Percentiles rank a stretch among this genome's conserved stretches.
phyloP scores from a whole-genome alignment of 2,797 vertebrate genomes.

The Mus spretus region DNA sequence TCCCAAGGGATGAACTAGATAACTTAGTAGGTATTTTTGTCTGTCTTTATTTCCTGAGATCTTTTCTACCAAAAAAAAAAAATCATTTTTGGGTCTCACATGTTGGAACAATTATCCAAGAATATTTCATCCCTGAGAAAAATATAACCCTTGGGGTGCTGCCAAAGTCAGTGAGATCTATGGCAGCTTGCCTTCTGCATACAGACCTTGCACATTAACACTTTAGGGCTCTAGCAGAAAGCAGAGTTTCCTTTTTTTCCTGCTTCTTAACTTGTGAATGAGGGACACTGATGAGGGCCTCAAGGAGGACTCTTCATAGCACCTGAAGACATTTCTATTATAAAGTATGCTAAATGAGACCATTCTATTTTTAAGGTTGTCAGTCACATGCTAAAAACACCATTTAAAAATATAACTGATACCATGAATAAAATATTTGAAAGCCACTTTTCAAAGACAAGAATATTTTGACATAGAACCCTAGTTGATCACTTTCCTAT shows the following conservation, averaged over 20 bases:
- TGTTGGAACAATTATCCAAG: constrained; percentile 79
- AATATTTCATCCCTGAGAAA: constrained; percentile 82
- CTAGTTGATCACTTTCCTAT: neutral
- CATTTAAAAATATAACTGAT: constrained; percentile 57
- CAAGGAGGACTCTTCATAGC: neutral
- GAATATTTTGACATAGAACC: constrained; percentile 58
- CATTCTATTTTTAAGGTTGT: constrained; percentile 67
- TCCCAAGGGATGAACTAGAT: constrained; percentile 75
- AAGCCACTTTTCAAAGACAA: constrained; percentile 58
- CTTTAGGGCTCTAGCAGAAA: constrained; percentile 77
- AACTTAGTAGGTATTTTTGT: constrained; percentile 77
- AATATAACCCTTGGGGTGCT: constrained; percentile 76
- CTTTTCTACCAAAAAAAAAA: constrained; percentile 51
- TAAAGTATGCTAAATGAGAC: constrained; percentile 50
- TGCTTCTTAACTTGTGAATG: constrained; percentile 67
- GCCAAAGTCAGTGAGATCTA: constrained; percentile 83
- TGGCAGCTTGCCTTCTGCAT: constrained; percentile 80
- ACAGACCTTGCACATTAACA: constrained; percentile 81
- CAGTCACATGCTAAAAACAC: constrained; percentile 56
- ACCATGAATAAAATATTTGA: constrained; percentile 72
- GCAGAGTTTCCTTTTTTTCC: constrained; percentile 34
- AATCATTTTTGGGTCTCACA: constrained; percentile 54
- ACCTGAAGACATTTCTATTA: constrained; percentile 53
- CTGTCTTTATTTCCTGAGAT: constrained; percentile 73
- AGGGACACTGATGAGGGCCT: constrained; percentile 60